These are phyloP conservation scores for Campoletis raptor DNA, from an alignment of 2,888 invertebrate genomes.

Conservation along the genomic window DNA sequence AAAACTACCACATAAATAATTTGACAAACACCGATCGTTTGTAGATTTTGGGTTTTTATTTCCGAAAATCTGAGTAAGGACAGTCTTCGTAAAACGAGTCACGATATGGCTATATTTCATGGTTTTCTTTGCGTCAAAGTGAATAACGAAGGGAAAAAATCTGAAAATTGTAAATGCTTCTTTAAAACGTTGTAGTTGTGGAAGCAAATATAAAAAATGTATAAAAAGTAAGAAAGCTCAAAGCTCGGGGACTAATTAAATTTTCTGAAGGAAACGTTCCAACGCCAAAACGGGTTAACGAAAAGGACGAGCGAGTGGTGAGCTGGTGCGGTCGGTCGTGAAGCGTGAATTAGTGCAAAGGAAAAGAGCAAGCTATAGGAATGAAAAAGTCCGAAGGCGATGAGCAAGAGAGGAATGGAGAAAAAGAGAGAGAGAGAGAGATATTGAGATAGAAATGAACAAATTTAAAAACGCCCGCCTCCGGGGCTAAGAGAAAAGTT, in stretches of 20 bases:
- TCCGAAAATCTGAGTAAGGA: neutral
- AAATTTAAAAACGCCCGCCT: slow-evolving; percentile 56
- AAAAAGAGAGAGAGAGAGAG: slow-evolving; percentile 30
- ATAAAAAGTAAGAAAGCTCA: slow-evolving; percentile 43
- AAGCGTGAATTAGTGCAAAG: slow-evolving; percentile 62
- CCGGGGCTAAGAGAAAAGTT: slow-evolving; percentile 53
- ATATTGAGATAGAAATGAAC: slow-evolving; percentile 29
- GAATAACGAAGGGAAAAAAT: slow-evolving; percentile 11
- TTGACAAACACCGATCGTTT: neutral
- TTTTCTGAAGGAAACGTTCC: slow-evolving; percentile 52
- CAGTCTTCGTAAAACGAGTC: neutral
- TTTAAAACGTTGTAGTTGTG: neutral
- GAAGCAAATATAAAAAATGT: slow-evolving; percentile 7
- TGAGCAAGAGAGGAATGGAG: slow-evolving; percentile 44
- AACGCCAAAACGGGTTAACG: slow-evolving; percentile 50
- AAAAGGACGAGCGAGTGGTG: slow-evolving; percentile 66
- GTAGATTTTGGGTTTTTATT: neutral
- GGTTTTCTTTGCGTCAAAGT: neutral
- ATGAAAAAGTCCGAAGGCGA: slow-evolving; percentile 48
- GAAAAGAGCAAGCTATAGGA: slow-evolving; percentile 62
- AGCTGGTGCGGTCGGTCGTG: slow-evolving; percentile 62
- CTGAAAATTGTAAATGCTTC: slow-evolving; percentile 34
- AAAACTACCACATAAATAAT: neutral
- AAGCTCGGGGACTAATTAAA: slow-evolving; percentile 64
- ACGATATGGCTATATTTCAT: neutral